These are phyloP conservation scores for Gibbula magus DNA, from an alignment of 2,888 invertebrate species.

Conservation along the genomic window DNA sequence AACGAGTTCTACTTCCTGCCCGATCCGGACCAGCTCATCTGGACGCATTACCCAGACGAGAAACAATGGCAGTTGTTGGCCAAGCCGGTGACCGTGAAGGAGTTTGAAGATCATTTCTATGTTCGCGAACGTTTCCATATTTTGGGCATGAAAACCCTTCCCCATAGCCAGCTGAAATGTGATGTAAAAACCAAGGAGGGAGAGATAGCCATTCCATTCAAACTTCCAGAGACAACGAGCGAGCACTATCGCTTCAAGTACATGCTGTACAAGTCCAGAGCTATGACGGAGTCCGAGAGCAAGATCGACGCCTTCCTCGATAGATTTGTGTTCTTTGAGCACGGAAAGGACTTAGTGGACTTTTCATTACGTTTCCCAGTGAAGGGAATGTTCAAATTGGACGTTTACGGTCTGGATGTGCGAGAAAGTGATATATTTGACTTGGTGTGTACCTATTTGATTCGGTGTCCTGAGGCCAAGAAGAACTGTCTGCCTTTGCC, in stretches of 20 bases:
- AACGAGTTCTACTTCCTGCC: conserved; percentile 74
- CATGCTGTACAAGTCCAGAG: conserved; percentile 63
- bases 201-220: conserved; percentile 63
- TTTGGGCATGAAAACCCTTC: conserved; percentile 55
- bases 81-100: conserved; percentile 54
- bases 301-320: conserved; percentile 59
- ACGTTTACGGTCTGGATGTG: conserved; percentile 68
- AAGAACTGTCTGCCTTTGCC: conserved; percentile 66
- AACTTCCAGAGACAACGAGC: conserved; percentile 54
- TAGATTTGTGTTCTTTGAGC: conserved; percentile 69
- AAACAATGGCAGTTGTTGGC: conserved; percentile 69
- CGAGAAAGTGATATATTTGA: conserved; percentile 66
- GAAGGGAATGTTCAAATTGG: conserved; percentile 69
- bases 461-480: conserved; percentile 62
- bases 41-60: conserved; percentile 72
- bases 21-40: conserved; percentile 68
- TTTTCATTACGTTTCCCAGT: conserved; percentile 65
- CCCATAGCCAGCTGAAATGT: conserved; percentile 57
- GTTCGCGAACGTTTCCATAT: conserved; percentile 69
- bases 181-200: conserved; percentile 61
- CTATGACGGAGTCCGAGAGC: conserved; percentile 36
- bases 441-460: conserved; percentile 70
- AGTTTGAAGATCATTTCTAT: conserved; percentile 68
- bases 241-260: conserved; percentile 66
- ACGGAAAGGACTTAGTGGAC: conserved; percentile 56